Evolutionary conservation across 1,140 invertebrate genomes (phyloP), one percentile per base, ranked within the genome.

Genomic region (Drosophila asahinai): DNA sequence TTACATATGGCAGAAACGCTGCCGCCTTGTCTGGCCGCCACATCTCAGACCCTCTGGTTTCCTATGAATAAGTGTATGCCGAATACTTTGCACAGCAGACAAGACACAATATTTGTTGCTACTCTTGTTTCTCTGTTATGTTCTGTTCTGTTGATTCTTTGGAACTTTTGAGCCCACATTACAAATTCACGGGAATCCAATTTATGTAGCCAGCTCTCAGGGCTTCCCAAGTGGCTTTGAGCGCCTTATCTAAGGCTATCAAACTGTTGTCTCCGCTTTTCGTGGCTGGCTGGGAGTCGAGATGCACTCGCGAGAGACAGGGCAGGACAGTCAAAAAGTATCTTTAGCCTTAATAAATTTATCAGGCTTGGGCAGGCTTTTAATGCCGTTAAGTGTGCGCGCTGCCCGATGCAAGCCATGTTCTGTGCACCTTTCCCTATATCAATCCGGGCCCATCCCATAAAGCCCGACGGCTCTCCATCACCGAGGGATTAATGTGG

Each of bases 101-200:
- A 72, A 72, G 67, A 65, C 63, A 57, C 59, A 75, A 70, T 78
- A 78, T 80, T 87, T 80, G 70, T 58, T 82, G 65, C 45, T 63
- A 60, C 62, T 81, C 64, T 65, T 68, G 73, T 79, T 38, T 52
- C 60, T 64, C n/a, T 19, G 27, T 27, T 27, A 5, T 27, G 27
- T 27, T 27, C 27, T 27, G 27, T 27, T 38, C 54, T 52, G 48
- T 49, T 67, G 72, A 54, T 87, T 87, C 84, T 58, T 76, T 25
- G 66, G 84, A 89, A 89, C 62, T 89, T 89, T 84, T 70, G 81
- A 87, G 83, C 80, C 77, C 84, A 84, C 84, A 84, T 87, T 90
- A 89, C 86, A 89, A 81, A 90, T 89, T 90, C 84, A 79, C 68
- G 57, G 78, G 81, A 89, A 89, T 90, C 84, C 84, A 89, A 89